A percentile compares a stretch with the other conserved stretches of the same genome.
These are phyloP conservation scores for Enteromius radiatus DNA, from an alignment of 2,797 vertebrate species.

Conservation along the genomic window DNA sequence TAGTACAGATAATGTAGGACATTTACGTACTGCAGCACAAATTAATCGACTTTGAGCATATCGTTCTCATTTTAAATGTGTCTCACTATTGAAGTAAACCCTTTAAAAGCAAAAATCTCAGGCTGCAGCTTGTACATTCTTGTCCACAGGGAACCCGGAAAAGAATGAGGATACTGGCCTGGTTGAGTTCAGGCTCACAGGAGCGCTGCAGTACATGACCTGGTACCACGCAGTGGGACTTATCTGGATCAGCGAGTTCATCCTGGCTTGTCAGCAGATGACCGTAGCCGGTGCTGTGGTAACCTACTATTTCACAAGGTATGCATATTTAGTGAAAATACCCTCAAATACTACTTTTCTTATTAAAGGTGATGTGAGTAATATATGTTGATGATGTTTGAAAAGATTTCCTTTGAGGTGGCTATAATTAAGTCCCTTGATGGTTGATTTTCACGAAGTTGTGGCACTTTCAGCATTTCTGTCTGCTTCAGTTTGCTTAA, in stretches of 20 bases:
- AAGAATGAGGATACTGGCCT: constrained; percentile 85
- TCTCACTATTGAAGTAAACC: background rate
- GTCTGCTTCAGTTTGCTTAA: background rate
- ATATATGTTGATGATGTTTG: background rate
- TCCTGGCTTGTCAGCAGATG: constrained; percentile 98
- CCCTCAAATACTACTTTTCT: background rate
- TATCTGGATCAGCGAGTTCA: constrained; percentile 97
- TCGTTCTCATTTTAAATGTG: background rate
- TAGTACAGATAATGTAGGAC: background rate
- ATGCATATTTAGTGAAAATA: constrained; percentile 21
- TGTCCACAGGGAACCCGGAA: constrained; percentile 82
- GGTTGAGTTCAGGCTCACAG: constrained; percentile 88
- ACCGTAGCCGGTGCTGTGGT: constrained; percentile 96
- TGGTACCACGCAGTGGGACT: constrained; percentile 95
- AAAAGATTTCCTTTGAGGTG: background rate
- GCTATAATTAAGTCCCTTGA: background rate
- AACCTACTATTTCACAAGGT: constrained; percentile 98
- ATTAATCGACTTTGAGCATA: background rate
- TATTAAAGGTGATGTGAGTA: background rate
- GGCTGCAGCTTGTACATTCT: background rate
- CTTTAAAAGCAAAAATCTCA: constrained; percentile 13
- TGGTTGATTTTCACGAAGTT: background rate
- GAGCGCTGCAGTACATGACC: constrained; percentile 92
- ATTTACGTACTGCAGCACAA: background rate
- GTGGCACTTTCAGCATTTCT: background rate